Base-by-base conservation (phyloP, 2,113 vertebrate species). In the Grallaria varia region DNA sequence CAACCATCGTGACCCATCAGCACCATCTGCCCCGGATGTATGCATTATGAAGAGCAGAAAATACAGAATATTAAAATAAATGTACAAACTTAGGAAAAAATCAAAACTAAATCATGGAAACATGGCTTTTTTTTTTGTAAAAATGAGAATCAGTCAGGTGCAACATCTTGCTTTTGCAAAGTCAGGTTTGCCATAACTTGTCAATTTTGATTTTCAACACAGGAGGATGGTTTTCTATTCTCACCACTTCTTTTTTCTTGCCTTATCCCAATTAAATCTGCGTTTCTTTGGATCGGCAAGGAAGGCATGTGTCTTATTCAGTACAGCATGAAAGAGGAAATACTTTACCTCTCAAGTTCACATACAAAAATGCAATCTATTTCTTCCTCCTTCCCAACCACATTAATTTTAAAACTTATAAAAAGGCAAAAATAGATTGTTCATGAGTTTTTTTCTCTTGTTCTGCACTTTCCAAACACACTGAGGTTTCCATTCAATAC, bases 381-480 rank as follows among this genome's bases (percentile, higher is more conserved):
- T 94, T 96, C 87, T 96, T 94, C 87, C 74, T 89, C 49, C 75
- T 96, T 94, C 78, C 37, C 50, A 87, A 85, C n/a, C 59, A 66
- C 82, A 55, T 67, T 87, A 95, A 56, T 71, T 96, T 95, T 90
- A 80, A 93, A 92, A 92, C 47, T 88, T 77, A 67, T 9, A 80
- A 76, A 90, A 94, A 86, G 89, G 53, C n/a, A 90, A 92, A 93
- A 95, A 90, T 84, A 95, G 88, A 72, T 87, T 91, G 67, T 39
- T 83, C 68, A 0, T 73, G 35, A 11, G 1, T 62, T 93, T 76
- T n/a, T 96, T 89, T 69, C 77, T 76, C 94, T 89, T 93, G 64
- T 92, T 96, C 96, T 90, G 55, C 31, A 10, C 64, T 84, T 97
- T 94, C 92, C 73, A 92, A 96, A 96, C 62, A 95, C 55, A 81